phyloP scores from a whole-genome alignment of 2,113 vertebrate species.

The Philantomba maxwellii region DNA sequence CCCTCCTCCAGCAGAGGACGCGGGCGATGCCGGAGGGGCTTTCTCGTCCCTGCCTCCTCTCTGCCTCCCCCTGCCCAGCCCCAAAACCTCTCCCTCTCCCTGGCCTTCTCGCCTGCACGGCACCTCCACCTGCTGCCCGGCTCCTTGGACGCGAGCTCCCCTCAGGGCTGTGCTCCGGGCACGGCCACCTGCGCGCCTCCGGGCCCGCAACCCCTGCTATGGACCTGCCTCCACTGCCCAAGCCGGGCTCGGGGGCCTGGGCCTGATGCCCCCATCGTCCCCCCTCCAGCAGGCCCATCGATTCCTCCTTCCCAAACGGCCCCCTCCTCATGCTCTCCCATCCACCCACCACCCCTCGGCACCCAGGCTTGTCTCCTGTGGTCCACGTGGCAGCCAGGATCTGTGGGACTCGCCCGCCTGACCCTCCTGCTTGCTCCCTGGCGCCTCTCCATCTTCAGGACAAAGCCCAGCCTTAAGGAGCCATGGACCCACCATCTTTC shows the following conservation, averaged over 20 bases:
- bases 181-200: too few relatives aligned
- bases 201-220: accelerated
- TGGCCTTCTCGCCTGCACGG: accelerated
- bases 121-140: neutral
- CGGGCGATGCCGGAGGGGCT: too few relatives aligned
- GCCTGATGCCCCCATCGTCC: too few relatives aligned
- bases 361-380: neutral
- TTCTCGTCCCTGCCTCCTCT: neutral
- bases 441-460: neutral
- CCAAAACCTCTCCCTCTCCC: neutral
- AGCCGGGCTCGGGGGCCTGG: neutral
- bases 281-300: neutral
- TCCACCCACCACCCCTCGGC: accelerated
- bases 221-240: neutral
- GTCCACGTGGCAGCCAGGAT: neutral
- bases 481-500: neutral
- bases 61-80: neutral
- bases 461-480: neutral
- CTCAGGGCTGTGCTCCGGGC: neutral
- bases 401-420: neutral
- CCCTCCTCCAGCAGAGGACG: neutral
- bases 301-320: accelerated
- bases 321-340: accelerated
- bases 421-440: neutral
- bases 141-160: neutral